Percentiles rank a stretch among this genome's conserved stretches.
These are phyloP conservation scores for Poeciliopsis occidentalis DNA, from an alignment of 2,113 vertebrate genomes.

Conservation along the genomic window DNA sequence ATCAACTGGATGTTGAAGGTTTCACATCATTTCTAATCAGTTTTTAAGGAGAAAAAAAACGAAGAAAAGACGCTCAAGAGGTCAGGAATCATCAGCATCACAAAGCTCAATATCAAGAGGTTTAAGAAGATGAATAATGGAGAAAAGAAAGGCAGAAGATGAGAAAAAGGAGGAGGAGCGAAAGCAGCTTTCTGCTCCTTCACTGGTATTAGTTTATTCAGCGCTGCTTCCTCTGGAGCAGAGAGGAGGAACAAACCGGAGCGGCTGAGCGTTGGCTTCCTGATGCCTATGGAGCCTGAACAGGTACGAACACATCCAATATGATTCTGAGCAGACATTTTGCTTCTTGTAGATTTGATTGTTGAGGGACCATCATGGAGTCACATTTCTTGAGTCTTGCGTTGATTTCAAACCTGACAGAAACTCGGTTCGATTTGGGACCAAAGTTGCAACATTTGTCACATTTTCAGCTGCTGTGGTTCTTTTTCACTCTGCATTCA, in stretches of 20 bases:
- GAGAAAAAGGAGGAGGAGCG: constrained; percentile 4
- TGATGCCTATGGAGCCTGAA: not conserved
- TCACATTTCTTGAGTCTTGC: not conserved
- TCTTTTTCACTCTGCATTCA: too few species aligned
- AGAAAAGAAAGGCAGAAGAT: not conserved
- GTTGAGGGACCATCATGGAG: not conserved
- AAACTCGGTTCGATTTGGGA: too few species aligned
- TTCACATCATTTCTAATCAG: not conserved
- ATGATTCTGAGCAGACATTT: not conserved
- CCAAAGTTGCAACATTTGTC: too few species aligned
- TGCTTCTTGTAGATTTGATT: not conserved
- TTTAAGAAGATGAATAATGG: not conserved
- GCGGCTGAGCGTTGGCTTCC: not conserved
- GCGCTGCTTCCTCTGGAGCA: constrained; percentile 16
- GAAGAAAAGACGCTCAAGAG: not conserved
- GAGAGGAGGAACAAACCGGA: not conserved
- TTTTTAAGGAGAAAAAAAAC: too few species aligned
- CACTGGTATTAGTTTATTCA: constrained; percentile 52
- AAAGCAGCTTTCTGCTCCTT: constrained; percentile 7
- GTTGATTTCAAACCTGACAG: too few species aligned
- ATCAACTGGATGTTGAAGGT: not conserved
- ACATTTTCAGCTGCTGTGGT: too few species aligned
- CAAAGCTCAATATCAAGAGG: not conserved
- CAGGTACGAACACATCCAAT: constrained; percentile 20
- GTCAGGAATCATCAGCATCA: not conserved